phyloP scores from a whole-genome alignment of 2,888 invertebrate genomes.

The Lampropteryx suffumata region DNA sequence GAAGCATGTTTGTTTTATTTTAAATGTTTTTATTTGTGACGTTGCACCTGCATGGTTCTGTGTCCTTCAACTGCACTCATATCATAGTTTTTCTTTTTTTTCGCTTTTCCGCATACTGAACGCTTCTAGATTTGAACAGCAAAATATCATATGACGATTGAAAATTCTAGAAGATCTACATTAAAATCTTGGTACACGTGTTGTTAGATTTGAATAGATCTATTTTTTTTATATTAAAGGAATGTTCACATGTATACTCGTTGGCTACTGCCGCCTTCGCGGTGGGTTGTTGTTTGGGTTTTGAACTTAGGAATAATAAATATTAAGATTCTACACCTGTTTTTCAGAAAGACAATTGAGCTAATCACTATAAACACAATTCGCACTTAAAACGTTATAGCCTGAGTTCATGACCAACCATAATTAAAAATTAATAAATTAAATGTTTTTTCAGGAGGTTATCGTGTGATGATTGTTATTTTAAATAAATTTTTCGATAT shows the following conservation, averaged over 20 bases:
- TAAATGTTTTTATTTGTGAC: conserved; percentile 39
- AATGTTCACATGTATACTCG: conserved; percentile 73
- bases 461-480: conserved; percentile 72
- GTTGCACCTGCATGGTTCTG: conserved; percentile 64
- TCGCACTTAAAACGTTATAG: conserved; percentile 1
- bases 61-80: conserved; percentile 78
- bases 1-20: conserved; percentile 33
- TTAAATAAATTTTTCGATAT: conserved; percentile 58
- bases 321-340: no score
- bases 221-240: conserved; percentile 63
- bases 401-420: conserved; percentile 50
- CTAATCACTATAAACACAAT: no score
- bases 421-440: conserved; percentile 56
- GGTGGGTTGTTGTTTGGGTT: conserved; percentile 47
- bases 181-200: conserved; percentile 64
- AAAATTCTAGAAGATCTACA: conserved; percentile 43
- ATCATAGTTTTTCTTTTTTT: conserved; percentile 68
- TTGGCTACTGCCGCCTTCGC: conserved; percentile 44
- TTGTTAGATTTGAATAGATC: conserved; percentile 52
- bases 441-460: conserved; percentile 66
- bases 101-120: conserved; percentile 61
- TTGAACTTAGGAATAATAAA: conserved; percentile 41
- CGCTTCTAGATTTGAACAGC: conserved; percentile 66
- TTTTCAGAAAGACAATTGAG: no score
- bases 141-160: conserved; percentile 47